Base-by-base conservation (phyloP, 2,888 invertebrate species). In the Theretra japonica region DNA sequence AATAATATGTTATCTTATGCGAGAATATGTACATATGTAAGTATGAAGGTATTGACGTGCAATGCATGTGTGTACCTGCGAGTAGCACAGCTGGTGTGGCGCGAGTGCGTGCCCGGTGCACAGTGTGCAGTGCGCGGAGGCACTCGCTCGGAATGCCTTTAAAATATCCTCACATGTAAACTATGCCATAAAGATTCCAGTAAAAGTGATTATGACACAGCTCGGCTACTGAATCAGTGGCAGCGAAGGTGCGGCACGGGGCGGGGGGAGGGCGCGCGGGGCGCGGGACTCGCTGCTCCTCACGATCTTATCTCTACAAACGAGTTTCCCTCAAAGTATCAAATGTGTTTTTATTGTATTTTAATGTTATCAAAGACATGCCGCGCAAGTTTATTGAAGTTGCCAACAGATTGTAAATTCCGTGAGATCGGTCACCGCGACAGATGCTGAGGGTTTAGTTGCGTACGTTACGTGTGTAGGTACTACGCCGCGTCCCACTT, bases 261-360 rank as follows among this genome's bases (percentile, higher is more conserved):
- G 25, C 25, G n/a, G 0, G n/a, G 11, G 19, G n/a, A 2, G 62
- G 6, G 30, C 28, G 65, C 7, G 65, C 23, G 41, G 28, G 65
- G 2, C 65, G 30, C 4, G 65, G 11, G 19, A n/a, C 15, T n/a
- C 28, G 28, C n/a, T 33, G 30, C 65, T 21, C n/a, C 21, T 41
- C 15, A 19, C 17, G 56, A 28, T 69, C 69, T 21, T 28, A 69
- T 69, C 69, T 69, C 56, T 15, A 60, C 41, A 65, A 65, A 65
- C 65, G 41, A 17, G 65, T 65, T 65, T 65, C 65, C 53, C 17
- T 48, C 41, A 23, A 48, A 48, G 41, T 5, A 17, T 60, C 60
- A 60, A 41, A 23, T 48, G 48, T 65, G 41, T 23, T 48, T n/a
- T 48, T 41, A 65, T 41, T 21, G 62, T 41, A 33, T 41, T 62